Conservation (phyloP, 2,113 vertebrate genomes). For the rat (Rattus norvegicus) region DNA sequence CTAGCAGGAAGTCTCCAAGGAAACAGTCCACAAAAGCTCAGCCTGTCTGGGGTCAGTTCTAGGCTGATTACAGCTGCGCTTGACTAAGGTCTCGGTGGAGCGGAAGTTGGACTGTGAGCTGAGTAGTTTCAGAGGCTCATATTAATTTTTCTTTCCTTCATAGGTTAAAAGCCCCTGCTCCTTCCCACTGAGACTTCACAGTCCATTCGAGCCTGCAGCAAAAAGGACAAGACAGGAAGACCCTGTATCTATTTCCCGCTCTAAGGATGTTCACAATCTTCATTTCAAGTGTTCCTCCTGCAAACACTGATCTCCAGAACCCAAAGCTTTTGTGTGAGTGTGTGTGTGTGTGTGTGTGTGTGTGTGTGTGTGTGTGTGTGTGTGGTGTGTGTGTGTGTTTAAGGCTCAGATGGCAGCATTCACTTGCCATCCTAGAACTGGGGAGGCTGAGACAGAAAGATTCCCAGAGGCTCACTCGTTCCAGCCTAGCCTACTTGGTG, state of each 20-base stretch:
- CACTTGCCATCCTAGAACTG: not conserved
- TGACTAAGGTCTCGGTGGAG: not conserved
- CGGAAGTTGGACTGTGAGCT: not conserved
- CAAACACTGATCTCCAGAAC: not conserved
- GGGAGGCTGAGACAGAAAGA: not conserved
- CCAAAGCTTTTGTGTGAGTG: not conserved
- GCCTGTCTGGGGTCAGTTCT: not conserved
- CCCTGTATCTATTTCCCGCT: fast-evolving
- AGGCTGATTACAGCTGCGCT: not conserved
- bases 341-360: too few relatives aligned
- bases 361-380: not conserved
- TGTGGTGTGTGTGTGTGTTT: not conserved
- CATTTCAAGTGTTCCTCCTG: not conserved
- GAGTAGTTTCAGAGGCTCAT: not conserved
- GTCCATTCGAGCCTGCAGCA: not conserved
- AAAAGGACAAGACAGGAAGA: not conserved
- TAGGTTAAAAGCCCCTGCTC: not conserved
- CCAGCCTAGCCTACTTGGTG: not conserved
- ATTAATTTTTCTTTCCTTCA: not conserved
- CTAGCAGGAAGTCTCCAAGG: not conserved
- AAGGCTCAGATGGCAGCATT: too few relatives aligned
- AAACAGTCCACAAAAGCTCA: not conserved
- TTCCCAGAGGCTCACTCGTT: too few relatives aligned
- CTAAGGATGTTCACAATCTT: not conserved
- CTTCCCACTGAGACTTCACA: not conserved